A percentile compares a stretch with the other conserved stretches of the same genome.
These are phyloP conservation scores for Yponomeuta cagnagella DNA, from an alignment of 2,888 invertebrate species.

Conservation along the genomic window DNA sequence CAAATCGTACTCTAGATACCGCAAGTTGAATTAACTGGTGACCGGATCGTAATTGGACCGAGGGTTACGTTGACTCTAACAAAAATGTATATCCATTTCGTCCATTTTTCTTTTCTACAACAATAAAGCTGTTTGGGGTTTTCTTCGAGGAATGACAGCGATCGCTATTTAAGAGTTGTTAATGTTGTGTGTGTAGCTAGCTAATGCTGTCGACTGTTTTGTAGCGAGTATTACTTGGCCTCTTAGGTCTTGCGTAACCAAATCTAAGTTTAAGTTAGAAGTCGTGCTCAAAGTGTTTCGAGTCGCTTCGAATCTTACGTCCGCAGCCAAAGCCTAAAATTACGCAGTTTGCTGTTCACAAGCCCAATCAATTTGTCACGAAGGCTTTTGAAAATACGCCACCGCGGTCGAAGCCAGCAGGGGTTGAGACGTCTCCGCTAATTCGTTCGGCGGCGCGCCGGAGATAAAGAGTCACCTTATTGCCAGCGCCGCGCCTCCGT, in stretches of 20 bases:
- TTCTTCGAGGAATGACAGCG: neutral
- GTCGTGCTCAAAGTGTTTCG: too few relatives aligned
- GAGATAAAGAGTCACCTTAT: slow-evolving; percentile 67
- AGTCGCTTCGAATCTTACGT: too few relatives aligned
- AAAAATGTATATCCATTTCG: too few relatives aligned
- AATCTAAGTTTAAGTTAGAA: too few relatives aligned
- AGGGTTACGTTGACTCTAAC: neutral
- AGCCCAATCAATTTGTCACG: neutral
- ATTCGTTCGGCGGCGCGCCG: slow-evolving; percentile 53
- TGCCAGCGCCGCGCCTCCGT: slow-evolving; percentile 49
- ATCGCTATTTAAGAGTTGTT: too few relatives aligned
- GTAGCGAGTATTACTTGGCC: too few relatives aligned
- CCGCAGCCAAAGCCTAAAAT: too few relatives aligned
- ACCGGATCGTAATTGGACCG: neutral
- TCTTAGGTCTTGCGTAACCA: too few relatives aligned
- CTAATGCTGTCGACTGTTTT: too few relatives aligned
- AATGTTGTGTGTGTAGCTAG: too few relatives aligned
- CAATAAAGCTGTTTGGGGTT: neutral
- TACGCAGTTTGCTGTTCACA: too few relatives aligned
- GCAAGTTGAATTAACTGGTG: neutral
- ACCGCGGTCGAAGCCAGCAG: neutral
- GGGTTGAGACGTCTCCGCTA: slow-evolving; percentile 25
- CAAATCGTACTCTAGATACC: neutral
- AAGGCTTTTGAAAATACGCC: neutral
- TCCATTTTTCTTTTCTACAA: too few relatives aligned